Evolutionary conservation across 2,797 vertebrate genomes (phyloP), one percentile per base, ranked within the genome.

Genomic region (Neosilurus hyrtlii): DNA sequence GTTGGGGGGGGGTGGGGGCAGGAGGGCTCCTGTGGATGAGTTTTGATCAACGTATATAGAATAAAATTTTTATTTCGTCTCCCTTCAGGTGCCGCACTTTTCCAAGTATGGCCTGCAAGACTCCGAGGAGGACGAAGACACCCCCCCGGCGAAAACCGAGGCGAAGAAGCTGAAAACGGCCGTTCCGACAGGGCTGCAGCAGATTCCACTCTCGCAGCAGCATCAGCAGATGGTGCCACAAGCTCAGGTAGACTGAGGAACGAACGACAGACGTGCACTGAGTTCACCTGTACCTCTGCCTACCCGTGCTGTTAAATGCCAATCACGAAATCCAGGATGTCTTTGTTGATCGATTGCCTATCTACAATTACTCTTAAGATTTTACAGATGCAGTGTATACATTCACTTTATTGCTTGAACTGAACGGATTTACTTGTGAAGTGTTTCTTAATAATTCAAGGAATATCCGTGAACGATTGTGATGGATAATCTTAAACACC

Each of bases 81-180:
- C 77, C 37, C 51, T 59, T 14, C 90, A 99, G 98, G 98, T 99
- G 18, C 90, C 93, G 35, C 98, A 99, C 78, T 99, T 99, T 81
- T 99, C 97, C 61, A 99, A 99, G 83, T 99, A 99, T 0, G 97
- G 97, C 61, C 93, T 99, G n/a, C 96, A 97, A 85, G 97, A 98
- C 84, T 98, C 97, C 0, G 97, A 99, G 15, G 97, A 99, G 82
- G 97, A 99, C 0, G 96, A 98, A 0, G 97, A 97, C 0, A 92
- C 95, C 1, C 91, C 93, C 0, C 93, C 91, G 0, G 14, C 85
- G 0, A 97, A 96, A 90, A 89, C 87, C 0, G 96, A 97, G 79
- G 84, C 93, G 0, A 99, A 99, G 93, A 99, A 99, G 89, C 84
- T 96, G 83, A 99, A 99, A 92, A 96, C 95, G 0, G 86, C 91